Evolutionary conservation across 2,113 vertebrate genomes (phyloP).

Genomic region (Tursiops truncatus): DNA sequence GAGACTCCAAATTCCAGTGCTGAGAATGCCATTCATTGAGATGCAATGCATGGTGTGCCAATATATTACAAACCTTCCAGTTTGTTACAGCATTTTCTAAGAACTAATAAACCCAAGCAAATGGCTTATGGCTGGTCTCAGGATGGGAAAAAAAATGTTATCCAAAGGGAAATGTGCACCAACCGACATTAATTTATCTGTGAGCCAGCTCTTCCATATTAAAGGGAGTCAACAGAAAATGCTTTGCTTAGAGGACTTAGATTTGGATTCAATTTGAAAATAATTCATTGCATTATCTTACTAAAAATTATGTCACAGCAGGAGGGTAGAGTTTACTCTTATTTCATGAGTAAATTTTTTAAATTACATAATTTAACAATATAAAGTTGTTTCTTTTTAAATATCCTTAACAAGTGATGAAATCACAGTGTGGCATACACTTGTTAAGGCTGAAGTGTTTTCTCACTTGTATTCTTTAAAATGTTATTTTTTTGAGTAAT

Average conservation of each 20-base stretch:
- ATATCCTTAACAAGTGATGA: neutral
- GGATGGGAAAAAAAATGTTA: neutral
- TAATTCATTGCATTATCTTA: neutral
- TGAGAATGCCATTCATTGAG: neutral
- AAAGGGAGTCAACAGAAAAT: conserved; percentile 37
- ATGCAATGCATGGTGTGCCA: neutral
- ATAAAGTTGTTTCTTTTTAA: neutral
- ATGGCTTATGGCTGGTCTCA: neutral
- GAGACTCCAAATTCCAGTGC: neutral
- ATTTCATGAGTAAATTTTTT: neutral
- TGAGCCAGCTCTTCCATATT: neutral
- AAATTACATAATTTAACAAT: neutral
- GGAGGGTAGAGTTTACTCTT: neutral
- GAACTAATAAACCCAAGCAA: conserved; percentile 43
- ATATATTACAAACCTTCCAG: neutral
- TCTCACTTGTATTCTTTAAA: neutral
- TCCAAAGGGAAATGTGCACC: neutral
- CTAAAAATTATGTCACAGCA: neutral
- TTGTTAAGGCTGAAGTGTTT: neutral
- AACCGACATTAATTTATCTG: conserved; percentile 22
- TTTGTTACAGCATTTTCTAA: neutral
- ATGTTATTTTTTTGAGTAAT: neutral
- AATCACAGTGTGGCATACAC: neutral
- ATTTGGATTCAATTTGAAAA: neutral
- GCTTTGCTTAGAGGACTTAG: neutral